Percentiles rank a stretch among this genome's conserved stretches.
Conservation (phyloP, 2,888 invertebrate species). For the Rosalia funebris region DNA sequence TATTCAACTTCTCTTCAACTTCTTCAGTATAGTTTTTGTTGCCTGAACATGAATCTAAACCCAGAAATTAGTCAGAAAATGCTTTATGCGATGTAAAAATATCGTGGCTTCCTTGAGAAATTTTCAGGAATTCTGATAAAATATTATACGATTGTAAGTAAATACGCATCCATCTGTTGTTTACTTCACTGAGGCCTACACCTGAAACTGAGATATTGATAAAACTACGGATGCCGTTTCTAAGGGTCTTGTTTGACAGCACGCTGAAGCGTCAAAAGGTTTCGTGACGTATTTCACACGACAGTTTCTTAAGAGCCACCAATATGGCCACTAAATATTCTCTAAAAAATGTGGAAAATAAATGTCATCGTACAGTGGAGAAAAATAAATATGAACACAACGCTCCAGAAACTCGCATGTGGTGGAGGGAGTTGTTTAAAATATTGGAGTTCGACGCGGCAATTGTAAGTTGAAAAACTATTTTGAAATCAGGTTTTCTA, state of each 20-base stretch:
- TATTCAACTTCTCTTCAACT: no score
- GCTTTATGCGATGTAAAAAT: no score
- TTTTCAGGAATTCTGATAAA: no score
- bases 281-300: conserved; percentile 9
- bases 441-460: conserved; percentile 53
- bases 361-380: conserved; percentile 34
- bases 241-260: neutral
- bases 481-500: no score
- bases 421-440: conserved; percentile 56
- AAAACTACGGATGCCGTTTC: conserved; percentile 20
- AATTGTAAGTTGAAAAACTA: conserved; percentile 53
- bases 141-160: no score
- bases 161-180: no score
- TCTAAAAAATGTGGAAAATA: neutral
- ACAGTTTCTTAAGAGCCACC: neutral
- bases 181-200: no score
- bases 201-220: no score
- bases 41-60: no score
- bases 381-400: conserved; percentile 42
- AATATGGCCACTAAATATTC: neutral
- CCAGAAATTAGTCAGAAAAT: no score
- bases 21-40: no score
- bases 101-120: no score
- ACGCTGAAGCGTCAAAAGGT: conserved; percentile 3
- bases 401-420: conserved; percentile 47